Conservation (phyloP, 2,797 vertebrate species). For the Apogon talboti region DNA sequence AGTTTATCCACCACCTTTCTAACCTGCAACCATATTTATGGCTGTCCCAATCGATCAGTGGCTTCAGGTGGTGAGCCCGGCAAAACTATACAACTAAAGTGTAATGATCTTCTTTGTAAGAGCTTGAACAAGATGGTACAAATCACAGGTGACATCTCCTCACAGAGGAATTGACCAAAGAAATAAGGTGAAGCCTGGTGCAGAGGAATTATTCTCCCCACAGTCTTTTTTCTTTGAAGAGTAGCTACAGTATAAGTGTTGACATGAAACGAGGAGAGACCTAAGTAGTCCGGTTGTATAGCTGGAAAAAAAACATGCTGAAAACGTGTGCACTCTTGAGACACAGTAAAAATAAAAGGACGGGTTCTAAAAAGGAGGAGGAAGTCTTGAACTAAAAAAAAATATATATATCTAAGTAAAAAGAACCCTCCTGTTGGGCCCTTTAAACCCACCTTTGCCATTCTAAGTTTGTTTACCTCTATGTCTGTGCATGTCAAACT, state of each 20-base stretch:
- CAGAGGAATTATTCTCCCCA: slow-evolving; percentile 35
- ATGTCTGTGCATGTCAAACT: slow-evolving; percentile 67
- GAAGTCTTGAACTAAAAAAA: slow-evolving; percentile 20
- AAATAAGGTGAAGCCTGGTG: slow-evolving; percentile 41
- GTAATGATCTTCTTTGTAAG: slow-evolving; percentile 35
- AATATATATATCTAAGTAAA: background rate
- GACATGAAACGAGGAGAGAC: slow-evolving; percentile 26
- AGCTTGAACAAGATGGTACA: slow-evolving; percentile 39
- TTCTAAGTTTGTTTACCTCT: slow-evolving; percentile 75
- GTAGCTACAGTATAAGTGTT: slow-evolving; percentile 22
- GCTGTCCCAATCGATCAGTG: slow-evolving; percentile 41
- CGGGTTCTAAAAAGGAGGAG: slow-evolving; percentile 11
- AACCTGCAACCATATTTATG: slow-evolving; percentile 34
- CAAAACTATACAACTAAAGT: slow-evolving; percentile 20
- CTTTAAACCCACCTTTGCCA: slow-evolving; percentile 71
- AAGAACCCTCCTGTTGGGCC: slow-evolving; percentile 38
- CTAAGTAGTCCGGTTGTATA: slow-evolving; percentile 12
- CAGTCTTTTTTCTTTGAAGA: slow-evolving; percentile 38
- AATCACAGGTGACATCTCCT: slow-evolving; percentile 64
- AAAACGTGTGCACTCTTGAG: slow-evolving; percentile 16
- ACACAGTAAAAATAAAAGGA: slow-evolving; percentile 29
- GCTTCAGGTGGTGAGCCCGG: slow-evolving; percentile 16
- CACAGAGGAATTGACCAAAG: slow-evolving; percentile 46
- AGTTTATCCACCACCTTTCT: background rate
- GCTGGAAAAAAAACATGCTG: background rate